Percentiles rank a stretch among this genome's conserved stretches.
phyloP scores from a whole-genome alignment of 92 coral and sea anemone species.

The Palythoa grandis region DNA sequence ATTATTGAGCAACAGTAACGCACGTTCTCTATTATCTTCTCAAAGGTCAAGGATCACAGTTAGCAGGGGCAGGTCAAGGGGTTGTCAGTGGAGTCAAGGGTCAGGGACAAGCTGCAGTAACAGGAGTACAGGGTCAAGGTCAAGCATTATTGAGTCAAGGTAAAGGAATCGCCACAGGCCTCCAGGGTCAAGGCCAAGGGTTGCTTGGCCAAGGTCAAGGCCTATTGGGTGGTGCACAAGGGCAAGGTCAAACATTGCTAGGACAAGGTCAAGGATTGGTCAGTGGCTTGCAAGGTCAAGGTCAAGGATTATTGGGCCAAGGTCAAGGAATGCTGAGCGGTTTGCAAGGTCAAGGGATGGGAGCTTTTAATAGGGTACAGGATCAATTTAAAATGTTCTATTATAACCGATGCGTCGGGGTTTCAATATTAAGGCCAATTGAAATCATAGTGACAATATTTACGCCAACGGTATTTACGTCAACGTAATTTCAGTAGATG shows the following conservation, averaged over 20 bases:
- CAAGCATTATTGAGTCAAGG: conserved; percentile 53
- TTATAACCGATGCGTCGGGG: no score
- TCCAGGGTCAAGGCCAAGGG: conserved; percentile 55
- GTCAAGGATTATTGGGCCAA: conserved; percentile 64
- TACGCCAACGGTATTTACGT: no score
- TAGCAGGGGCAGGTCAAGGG: conserved; percentile 39
- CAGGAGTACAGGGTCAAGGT: conserved; percentile 57
- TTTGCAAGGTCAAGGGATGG: conserved; percentile 68
- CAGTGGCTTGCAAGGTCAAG: conserved; percentile 66
- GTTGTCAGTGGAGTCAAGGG: conserved; percentile 53
- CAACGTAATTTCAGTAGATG: no score
- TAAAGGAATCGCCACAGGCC: conserved; percentile 41
- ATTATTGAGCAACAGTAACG: not conserved
- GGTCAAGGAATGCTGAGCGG: conserved; percentile 60
- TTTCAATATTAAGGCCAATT: no score
- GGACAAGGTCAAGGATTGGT: conserved; percentile 57
- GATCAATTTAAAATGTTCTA: not conserved
- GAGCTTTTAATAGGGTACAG: conserved; percentile 47
- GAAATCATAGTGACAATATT: no score
- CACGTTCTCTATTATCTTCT: no score
- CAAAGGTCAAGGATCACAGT: conserved; percentile 13
- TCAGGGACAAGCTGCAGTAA: conserved; percentile 58
- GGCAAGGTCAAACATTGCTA: conserved; percentile 65
- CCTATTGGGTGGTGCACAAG: conserved; percentile 30
- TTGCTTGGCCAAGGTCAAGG: conserved; percentile 60